phyloP scores from a whole-genome alignment of 2,113 vertebrate genomes.

The Verasper variegatus region DNA sequence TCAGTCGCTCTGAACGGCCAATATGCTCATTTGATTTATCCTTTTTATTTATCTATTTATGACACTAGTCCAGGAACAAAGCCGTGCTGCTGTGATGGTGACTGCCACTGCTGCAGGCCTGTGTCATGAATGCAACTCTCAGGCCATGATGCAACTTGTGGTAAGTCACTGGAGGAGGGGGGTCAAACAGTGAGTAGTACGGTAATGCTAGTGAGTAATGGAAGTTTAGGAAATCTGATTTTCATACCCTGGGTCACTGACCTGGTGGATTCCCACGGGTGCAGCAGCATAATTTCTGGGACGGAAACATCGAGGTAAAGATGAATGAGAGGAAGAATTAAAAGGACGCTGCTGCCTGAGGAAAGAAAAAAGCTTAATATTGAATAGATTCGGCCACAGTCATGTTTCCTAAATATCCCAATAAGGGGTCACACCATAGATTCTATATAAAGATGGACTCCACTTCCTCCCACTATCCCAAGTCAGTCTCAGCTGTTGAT shows the following conservation, averaged over 20 bases:
- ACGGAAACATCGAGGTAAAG: background rate
- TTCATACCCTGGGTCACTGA: conserved; percentile 30
- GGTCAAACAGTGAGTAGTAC: conserved; percentile 15
- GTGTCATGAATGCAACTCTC: background rate
- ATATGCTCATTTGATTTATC: conserved; percentile 46
- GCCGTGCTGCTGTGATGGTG: conserved; percentile 13
- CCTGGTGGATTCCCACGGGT: conserved; percentile 11
- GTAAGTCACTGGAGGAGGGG: conserved; percentile 26
- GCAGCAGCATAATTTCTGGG: background rate
- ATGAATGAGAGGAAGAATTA: background rate
- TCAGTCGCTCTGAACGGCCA: conserved; percentile 44
- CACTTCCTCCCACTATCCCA: no score
- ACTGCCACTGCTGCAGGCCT: conserved; percentile 3
- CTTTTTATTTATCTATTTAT: background rate
- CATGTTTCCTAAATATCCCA: no score
- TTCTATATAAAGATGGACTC: no score
- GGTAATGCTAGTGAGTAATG: conserved; percentile 31
- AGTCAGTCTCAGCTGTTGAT: no score
- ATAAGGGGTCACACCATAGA: no score
- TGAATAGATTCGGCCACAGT: background rate
- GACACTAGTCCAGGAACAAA: conserved; percentile 5
- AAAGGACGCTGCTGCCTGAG: background rate
- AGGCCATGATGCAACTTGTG: conserved; percentile 47
- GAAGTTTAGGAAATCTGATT: conserved; percentile 27
- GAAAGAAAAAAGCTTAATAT: background rate